Percentiles rank a stretch among this genome's conserved stretches.
Evolutionary conservation across 2,113 vertebrate species (phyloP).

Genomic region (Eretmodus cyanostictus): DNA sequence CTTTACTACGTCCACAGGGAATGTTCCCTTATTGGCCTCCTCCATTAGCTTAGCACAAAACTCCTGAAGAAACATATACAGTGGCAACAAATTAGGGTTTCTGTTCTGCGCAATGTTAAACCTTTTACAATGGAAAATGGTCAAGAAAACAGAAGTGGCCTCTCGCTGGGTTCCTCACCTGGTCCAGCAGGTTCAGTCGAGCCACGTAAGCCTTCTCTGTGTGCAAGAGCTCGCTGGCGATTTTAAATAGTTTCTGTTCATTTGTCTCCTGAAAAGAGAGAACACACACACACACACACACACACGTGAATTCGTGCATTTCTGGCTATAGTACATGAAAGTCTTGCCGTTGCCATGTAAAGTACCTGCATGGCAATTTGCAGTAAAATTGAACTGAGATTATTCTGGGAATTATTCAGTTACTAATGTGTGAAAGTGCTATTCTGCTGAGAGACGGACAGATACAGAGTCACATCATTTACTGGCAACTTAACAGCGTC

Average conservation of each 20-base stretch:
- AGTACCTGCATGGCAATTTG: not conserved
- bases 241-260: conserved; percentile 92
- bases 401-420: not conserved
- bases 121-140: not conserved
- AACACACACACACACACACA: not conserved
- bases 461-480: not conserved
- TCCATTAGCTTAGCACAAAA: conserved; percentile 87
- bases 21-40: conserved; percentile 89
- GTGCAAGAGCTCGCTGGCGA: conserved; percentile 90
- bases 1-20: conserved; percentile 89
- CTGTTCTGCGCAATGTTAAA: not conserved
- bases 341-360: not conserved
- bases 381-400: not conserved
- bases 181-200: conserved; percentile 83
- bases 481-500: not conserved
- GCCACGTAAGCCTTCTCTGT: conserved; percentile 93
- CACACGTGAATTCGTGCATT: not conserved
- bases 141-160: not conserved
- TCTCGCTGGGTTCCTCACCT: conserved; percentile 51
- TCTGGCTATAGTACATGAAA: not conserved
- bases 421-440: not conserved
- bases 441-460: not conserved
- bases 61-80: conserved; percentile 62
- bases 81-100: not conserved
- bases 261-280: conserved; percentile 82